These are phyloP conservation scores for Sardina pilchardus DNA, from an alignment of 2,113 vertebrate genomes.

Conservation along the genomic window DNA sequence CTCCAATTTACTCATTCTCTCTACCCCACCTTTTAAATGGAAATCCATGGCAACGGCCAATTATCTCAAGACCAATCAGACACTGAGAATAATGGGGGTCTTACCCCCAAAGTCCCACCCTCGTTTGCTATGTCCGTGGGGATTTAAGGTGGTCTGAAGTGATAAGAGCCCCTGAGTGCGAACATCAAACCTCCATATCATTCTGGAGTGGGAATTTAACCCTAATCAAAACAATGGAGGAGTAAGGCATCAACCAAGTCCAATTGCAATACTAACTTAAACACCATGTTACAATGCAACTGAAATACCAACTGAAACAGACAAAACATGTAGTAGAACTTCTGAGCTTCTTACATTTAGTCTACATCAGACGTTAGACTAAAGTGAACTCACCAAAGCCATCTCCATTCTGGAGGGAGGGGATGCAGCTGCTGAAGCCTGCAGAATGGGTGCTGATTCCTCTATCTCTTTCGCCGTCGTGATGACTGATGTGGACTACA, in stretches of 20 bases:
- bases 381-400: constrained; percentile 53
- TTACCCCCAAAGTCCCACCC: not conserved
- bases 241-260: not conserved
- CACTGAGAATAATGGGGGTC: not conserved
- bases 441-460: constrained; percentile 26
- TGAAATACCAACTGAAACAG: not conserved
- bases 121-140: not conserved
- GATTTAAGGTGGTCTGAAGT: constrained; percentile 25
- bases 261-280: not conserved
- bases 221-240: not conserved
- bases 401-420: constrained; percentile 60
- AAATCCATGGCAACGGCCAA: constrained; percentile 38
- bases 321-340: not conserved
- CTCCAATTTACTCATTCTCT: not conserved
- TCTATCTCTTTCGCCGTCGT: constrained; percentile 43
- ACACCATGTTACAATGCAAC: not conserved
- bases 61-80: constrained; percentile 23
- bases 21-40: constrained; percentile 13
- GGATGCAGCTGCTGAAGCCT: constrained; percentile 35
- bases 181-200: not conserved
- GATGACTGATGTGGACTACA: not conserved
- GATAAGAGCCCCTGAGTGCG: not conserved
- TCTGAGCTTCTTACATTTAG: not conserved
- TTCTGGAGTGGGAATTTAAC: not conserved
- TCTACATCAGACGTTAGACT: not conserved